phyloP scores from a whole-genome alignment of 1,140 invertebrate species.

The Macrocentrus cingulum region DNA sequence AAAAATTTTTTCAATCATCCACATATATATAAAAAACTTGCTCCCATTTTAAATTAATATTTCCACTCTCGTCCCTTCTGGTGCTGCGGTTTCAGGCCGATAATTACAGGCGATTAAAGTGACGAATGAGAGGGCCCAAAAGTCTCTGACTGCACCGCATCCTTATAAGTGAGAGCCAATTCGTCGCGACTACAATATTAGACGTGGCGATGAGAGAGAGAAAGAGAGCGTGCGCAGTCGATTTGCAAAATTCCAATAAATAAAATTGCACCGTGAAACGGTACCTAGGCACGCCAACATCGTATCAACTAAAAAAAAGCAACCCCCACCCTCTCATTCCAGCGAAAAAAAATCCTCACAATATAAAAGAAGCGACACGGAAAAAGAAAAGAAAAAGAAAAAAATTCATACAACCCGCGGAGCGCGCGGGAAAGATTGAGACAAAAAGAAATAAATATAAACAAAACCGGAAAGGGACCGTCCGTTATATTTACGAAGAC shows the following conservation, averaged over 20 bases:
- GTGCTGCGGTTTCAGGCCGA: conserved; percentile 9
- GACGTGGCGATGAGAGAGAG: too few relatives aligned
- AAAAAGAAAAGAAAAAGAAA: too few relatives aligned
- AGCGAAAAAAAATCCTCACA: conserved; percentile 5
- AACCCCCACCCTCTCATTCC: background rate
- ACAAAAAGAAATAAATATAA: conserved; percentile 27
- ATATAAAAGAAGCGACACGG: too few relatives aligned
- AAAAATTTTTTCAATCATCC: too few relatives aligned
- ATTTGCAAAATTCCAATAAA: conserved; percentile 44
- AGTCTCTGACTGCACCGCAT: background rate
- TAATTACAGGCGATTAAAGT: conserved; percentile 34
- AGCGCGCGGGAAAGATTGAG: conserved; percentile 6
- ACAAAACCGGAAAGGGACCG: conserved; percentile 30
- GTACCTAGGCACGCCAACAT: conserved; percentile 47
- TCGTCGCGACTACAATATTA: conserved; percentile 11
- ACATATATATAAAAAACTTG: too few relatives aligned
- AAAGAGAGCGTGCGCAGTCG: conserved; percentile 19
- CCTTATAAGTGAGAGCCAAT: conserved; percentile 5
- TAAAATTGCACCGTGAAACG: conserved; percentile 54
- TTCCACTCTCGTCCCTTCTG: background rate
- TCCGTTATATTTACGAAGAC: conserved; percentile 51
- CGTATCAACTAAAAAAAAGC: conserved; percentile 44
- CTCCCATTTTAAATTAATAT: conserved; percentile 13
- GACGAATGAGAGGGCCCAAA: conserved; percentile 27
- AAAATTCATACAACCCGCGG: too few relatives aligned